A percentile compares a stretch with the other conserved stretches of the same genome.
Evolutionary conservation across 2,797 vertebrate genomes (phyloP).

Genomic region (Sebastiscus tertius): DNA sequence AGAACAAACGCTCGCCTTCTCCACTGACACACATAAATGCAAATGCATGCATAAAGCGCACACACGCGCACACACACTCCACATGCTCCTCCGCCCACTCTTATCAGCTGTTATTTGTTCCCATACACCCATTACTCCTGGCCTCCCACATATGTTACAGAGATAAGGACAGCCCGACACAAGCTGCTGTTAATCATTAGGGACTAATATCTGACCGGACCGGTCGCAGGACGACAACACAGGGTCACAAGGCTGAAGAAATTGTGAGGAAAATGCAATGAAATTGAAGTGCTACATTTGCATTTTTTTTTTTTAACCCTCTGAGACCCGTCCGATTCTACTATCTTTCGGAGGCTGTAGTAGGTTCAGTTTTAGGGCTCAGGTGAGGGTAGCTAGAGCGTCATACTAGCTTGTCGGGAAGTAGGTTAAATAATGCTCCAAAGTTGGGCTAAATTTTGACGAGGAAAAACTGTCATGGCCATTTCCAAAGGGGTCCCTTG

Average conservation of each 20-base stretch:
- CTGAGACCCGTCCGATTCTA: too few species aligned
- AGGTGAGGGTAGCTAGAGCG: too few species aligned
- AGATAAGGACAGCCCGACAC: slow-evolving; percentile 56
- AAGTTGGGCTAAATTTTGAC: too few species aligned
- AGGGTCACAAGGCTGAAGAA: background rate
- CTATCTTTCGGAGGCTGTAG: too few species aligned
- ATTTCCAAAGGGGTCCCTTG: too few species aligned
- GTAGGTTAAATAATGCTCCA: too few species aligned
- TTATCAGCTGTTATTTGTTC: slow-evolving; percentile 65
- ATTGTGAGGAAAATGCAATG: background rate
- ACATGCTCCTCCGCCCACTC: slow-evolving; percentile 32
- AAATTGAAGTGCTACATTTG: background rate
- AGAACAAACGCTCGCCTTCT: slow-evolving; percentile 29
- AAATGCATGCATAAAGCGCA: background rate
- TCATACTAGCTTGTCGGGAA: too few species aligned
- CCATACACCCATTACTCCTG: slow-evolving; percentile 32
- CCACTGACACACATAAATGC: background rate
- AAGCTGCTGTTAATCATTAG: slow-evolving; percentile 60
- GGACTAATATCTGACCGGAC: slow-evolving; percentile 17
- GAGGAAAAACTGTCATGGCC: too few species aligned
- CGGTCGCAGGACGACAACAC: background rate
- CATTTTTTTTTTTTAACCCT: too few species aligned
- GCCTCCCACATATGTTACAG: slow-evolving; percentile 27
- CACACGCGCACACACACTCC: background rate
- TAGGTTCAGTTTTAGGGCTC: too few species aligned